Conservation (phyloP, 2,113 vertebrate genomes). For the Amblyornis subalaris region DNA sequence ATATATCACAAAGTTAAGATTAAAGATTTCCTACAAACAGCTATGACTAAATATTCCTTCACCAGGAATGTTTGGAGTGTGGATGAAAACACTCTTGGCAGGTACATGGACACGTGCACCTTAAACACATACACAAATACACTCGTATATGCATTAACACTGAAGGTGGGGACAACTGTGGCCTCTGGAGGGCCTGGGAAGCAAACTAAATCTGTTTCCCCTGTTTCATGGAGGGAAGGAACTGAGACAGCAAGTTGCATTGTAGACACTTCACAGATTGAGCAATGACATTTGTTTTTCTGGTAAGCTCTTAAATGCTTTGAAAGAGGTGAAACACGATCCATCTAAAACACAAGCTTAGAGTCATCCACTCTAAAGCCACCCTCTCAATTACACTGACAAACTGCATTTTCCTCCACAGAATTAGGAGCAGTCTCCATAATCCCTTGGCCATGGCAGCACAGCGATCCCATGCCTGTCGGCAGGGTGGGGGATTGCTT, state of each 20-base stretch:
- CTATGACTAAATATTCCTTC: neutral
- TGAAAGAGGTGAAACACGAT: slow-evolving; percentile 49
- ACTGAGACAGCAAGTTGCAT: slow-evolving; percentile 20
- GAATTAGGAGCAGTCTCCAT: neutral
- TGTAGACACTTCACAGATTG: slow-evolving; percentile 32
- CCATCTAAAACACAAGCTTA: neutral
- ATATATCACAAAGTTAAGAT: neutral
- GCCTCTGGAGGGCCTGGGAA: neutral
- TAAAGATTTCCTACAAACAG: neutral
- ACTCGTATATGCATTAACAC: neutral
- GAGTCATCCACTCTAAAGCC: neutral
- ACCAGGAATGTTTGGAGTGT: neutral
- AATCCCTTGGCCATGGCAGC: neutral
- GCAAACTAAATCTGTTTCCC: neutral
- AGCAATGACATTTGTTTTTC: slow-evolving; percentile 46
- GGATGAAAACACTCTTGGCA: neutral
- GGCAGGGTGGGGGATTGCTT: neutral
- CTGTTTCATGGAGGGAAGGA: slow-evolving; percentile 2
- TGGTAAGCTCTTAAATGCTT: slow-evolving; percentile 49
- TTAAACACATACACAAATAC: neutral
- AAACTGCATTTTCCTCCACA: neutral
- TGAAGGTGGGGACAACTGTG: neutral
- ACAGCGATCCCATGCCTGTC: fast-evolving
- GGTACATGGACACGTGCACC: neutral
- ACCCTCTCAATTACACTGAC: neutral